Conservation (phyloP, 2,113 vertebrate species). For the Ophthalmolycus amberensis region DNA sequence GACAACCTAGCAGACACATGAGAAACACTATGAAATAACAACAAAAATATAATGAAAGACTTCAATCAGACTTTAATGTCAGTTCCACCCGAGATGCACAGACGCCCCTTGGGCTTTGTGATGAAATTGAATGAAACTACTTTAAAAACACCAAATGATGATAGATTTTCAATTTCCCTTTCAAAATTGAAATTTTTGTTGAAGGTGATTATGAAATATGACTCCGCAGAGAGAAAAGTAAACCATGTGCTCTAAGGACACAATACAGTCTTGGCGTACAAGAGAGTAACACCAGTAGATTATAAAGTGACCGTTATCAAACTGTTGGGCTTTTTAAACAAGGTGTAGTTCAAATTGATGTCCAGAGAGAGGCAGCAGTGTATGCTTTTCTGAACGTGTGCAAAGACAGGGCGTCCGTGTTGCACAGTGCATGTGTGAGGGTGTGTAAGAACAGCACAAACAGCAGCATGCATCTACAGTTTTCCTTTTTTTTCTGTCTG, state of each 20-base stretch:
- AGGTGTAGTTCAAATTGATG: conserved; percentile 24
- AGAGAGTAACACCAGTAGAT: not conserved
- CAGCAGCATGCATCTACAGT: conserved; percentile 23
- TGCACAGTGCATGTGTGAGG: conserved; percentile 2
- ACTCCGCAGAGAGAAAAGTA: not conserved
- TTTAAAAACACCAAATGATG: conserved; percentile 38
- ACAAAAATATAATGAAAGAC: conserved; percentile 37
- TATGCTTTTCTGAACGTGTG: conserved; percentile 2
- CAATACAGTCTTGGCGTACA: not conserved
- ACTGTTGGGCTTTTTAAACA: not conserved
- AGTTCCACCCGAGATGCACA: conserved; percentile 11
- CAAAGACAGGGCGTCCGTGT: not conserved
- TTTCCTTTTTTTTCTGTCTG: conserved; percentile 8
- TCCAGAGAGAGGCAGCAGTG: conserved; percentile 73
- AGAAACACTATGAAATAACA: conserved; percentile 7
- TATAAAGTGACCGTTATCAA: conserved; percentile 11
- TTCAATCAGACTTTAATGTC: conserved; percentile 34
- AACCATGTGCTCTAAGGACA: not conserved
- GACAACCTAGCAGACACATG: not conserved
- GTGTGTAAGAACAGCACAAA: conserved; percentile 25
- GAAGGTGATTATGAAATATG: conserved; percentile 21
- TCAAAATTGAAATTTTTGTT: conserved; percentile 24
- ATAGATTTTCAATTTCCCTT: conserved; percentile 39
- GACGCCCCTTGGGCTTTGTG: conserved; percentile 25
- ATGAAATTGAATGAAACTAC: conserved; percentile 67